Evolutionary conservation across 2,797 vertebrate genomes (phyloP).

Genomic region (Spinibarbus caldwelli): DNA sequence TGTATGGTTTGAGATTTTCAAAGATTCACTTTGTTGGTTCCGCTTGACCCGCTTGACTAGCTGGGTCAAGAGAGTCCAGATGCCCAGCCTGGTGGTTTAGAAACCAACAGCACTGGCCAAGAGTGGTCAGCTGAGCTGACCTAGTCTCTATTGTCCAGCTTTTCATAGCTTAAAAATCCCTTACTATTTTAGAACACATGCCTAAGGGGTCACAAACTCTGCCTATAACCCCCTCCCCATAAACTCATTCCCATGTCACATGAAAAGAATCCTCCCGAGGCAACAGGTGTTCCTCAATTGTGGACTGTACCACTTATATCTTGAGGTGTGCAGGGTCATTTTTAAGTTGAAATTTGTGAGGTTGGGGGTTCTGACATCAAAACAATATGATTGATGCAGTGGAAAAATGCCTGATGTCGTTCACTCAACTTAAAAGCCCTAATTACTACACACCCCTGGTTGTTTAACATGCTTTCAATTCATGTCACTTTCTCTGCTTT

Average conservation of each 20-base stretch:
- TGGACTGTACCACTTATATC: slow-evolving; percentile 64
- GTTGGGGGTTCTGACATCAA: slow-evolving; percentile 29
- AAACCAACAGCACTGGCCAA: slow-evolving; percentile 65
- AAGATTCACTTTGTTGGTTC: not conserved
- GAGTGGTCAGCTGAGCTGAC: slow-evolving; percentile 62
- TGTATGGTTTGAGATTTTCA: not conserved
- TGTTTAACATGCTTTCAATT: slow-evolving; percentile 47
- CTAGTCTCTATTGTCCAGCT: slow-evolving; percentile 72
- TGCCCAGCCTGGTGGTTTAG: slow-evolving; percentile 48
- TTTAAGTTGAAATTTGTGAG: slow-evolving; percentile 48
- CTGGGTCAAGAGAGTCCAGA: not conserved
- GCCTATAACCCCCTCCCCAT: slow-evolving; percentile 43
- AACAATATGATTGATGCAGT: slow-evolving; percentile 44
- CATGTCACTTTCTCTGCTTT: not conserved
- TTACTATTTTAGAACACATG: slow-evolving; percentile 80
- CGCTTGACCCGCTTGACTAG: not conserved
- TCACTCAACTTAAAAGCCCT: slow-evolving; percentile 48
- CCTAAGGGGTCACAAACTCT: slow-evolving; percentile 73
- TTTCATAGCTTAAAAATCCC: slow-evolving; percentile 67
- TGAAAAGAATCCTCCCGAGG: slow-evolving; percentile 68
- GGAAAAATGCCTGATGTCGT: slow-evolving; percentile 61
- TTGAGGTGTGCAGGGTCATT: slow-evolving; percentile 50
- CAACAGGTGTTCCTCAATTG: slow-evolving; percentile 79
- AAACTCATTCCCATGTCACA: slow-evolving; percentile 58
- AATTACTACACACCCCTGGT: slow-evolving; percentile 53